Conservation (phyloP, 2,888 invertebrate genomes). For the Tipula vernalis region DNA sequence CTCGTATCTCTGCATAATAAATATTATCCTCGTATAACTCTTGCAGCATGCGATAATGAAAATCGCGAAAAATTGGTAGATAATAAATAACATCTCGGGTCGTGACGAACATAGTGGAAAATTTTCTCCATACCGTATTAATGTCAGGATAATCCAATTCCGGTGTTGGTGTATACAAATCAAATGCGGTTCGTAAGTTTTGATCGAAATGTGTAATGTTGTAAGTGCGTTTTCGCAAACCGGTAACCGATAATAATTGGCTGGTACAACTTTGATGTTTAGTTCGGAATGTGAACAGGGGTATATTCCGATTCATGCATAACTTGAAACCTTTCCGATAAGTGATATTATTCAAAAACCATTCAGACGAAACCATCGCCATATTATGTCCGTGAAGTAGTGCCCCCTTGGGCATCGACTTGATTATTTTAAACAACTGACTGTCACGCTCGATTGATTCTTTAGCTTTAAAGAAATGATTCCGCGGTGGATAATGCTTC, state of each 20-base stretch:
- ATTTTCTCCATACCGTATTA: slow-evolving; percentile 38
- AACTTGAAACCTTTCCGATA: slow-evolving; percentile 31
- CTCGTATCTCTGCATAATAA: slow-evolving; percentile 46
- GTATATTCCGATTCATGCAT: slow-evolving; percentile 22
- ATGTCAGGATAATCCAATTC: slow-evolving; percentile 29
- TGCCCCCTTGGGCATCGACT: slow-evolving; percentile 43
- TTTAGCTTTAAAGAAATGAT: slow-evolving; percentile 43
- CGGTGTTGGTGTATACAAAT: slow-evolving; percentile 42
- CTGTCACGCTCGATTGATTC: slow-evolving; percentile 38
- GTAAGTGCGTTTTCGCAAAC: not conserved
- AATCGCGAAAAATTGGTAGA: slow-evolving; percentile 42
- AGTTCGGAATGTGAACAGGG: slow-evolving; percentile 22
- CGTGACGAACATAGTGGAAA: slow-evolving; percentile 38
- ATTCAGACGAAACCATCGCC: slow-evolving; percentile 39
- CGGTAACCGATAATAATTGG: not conserved
- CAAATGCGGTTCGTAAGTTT: slow-evolving; percentile 42
- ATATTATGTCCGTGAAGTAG: slow-evolving; percentile 42
- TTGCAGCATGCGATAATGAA: slow-evolving; percentile 40
- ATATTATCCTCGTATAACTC: slow-evolving; percentile 49
- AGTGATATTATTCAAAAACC: slow-evolving; percentile 39
- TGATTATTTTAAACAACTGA: slow-evolving; percentile 41
- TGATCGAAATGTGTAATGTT: slow-evolving; percentile 39
- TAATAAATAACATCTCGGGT: slow-evolving; percentile 38
- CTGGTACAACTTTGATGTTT: not conserved
- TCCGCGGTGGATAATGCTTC: slow-evolving; percentile 36